A percentile compares a stretch with the other conserved stretches of the same genome.
Conservation (phyloP, 2,888 invertebrate genomes). For the Leptopilina drosophilae region DNA sequence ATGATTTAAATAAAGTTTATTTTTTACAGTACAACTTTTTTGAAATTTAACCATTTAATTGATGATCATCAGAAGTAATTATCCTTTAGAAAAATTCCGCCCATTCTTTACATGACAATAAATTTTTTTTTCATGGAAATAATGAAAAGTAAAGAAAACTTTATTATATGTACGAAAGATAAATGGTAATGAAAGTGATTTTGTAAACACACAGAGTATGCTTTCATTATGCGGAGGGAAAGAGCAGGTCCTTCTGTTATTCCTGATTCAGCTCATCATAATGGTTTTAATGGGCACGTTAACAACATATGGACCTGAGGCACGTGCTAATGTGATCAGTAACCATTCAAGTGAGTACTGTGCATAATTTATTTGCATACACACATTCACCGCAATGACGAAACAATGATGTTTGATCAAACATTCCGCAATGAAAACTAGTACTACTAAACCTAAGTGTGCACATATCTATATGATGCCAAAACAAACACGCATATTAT, state of each 20-base stretch:
- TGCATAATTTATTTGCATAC: constrained; percentile 26
- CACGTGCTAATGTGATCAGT: constrained; percentile 57
- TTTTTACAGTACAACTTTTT: too few species aligned
- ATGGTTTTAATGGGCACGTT: constrained; percentile 78
- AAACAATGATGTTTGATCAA: constrained; percentile 24
- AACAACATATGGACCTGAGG: constrained; percentile 77
- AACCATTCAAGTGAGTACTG: constrained; percentile 60
- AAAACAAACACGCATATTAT: constrained; percentile 1
- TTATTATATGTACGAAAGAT: too few species aligned
- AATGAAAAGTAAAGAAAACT: too few species aligned
- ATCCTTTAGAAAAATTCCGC: too few species aligned
- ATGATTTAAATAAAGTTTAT: too few species aligned
- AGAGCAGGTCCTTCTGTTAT: constrained; percentile 75
- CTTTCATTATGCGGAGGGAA: constrained; percentile 57
- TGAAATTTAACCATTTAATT: too few species aligned
- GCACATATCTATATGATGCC: constrained; percentile 9
- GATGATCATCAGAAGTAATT: too few species aligned
- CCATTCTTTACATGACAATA: too few species aligned
- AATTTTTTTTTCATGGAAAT: too few species aligned
- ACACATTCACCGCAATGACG: constrained; percentile 22
- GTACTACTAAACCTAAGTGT: constrained; percentile 25
- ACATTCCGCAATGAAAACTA: constrained; percentile 21
- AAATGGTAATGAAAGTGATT: too few species aligned
- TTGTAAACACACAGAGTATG: constrained; percentile 57
- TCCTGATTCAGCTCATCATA: constrained; percentile 78